Conservation (phyloP, 2,113 vertebrate genomes). For the Sigmodon hispidus region DNA sequence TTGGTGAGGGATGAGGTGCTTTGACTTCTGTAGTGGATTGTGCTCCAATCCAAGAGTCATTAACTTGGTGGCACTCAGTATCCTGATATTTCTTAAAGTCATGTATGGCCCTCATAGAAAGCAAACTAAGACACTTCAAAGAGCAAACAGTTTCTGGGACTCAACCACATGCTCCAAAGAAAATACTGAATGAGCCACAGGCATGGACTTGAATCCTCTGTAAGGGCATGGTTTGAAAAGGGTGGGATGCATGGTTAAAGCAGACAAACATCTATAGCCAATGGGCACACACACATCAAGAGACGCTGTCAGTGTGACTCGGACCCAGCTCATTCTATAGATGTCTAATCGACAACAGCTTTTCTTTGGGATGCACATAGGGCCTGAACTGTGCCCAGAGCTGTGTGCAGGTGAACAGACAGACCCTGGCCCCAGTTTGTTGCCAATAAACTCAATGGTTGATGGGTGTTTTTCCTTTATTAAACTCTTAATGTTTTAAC, state of each 20-base stretch:
- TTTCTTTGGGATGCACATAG: background rate
- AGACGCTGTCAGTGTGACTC: background rate
- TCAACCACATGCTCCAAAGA: background rate
- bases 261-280: background rate
- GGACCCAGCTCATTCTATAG: background rate
- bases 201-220: background rate
- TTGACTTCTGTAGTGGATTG: background rate
- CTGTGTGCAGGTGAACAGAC: background rate
- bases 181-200: background rate
- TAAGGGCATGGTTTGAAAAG: background rate
- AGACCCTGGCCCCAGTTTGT: background rate
- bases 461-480: background rate
- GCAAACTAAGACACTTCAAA: background rate
- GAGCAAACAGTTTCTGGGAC: background rate
- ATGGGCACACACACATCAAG: background rate
- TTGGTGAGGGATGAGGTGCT: background rate
- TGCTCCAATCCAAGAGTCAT: background rate
- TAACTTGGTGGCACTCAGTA: background rate
- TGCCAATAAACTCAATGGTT: background rate
- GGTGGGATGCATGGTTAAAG: background rate
- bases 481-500: slow-evolving; percentile 35
- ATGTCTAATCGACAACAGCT: background rate
- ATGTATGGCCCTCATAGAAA: background rate
- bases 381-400: background rate
- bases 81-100: slow-evolving; percentile 13